A percentile compares a stretch with the other conserved stretches of the same genome.
These are phyloP conservation scores for Mungos mungo DNA, from an alignment of 2,113 vertebrate genomes.

Conservation along the genomic window DNA sequence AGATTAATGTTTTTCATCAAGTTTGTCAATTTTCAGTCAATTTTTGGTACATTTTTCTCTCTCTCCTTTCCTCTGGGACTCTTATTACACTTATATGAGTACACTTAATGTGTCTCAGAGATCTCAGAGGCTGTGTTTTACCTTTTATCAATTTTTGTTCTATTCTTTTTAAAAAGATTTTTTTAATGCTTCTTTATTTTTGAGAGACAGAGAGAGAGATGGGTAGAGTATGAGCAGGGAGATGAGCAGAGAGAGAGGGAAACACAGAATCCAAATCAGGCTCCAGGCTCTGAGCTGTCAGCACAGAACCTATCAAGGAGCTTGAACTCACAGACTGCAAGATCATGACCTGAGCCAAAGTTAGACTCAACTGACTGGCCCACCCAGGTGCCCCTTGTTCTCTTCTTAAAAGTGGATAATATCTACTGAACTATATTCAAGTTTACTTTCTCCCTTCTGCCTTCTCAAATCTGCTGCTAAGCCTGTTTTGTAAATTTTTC, in stretches of 20 bases:
- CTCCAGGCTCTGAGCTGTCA: too few species aligned
- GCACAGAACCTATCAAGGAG: too few species aligned
- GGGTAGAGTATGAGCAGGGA: too few species aligned
- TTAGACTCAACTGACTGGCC: too few species aligned
- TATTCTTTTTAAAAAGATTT: not conserved
- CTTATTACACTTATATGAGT: not conserved
- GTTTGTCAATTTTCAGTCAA: not conserved
- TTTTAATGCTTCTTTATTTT: too few species aligned
- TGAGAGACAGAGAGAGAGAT: too few species aligned
- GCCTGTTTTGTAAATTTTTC: not conserved
- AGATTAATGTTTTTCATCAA: not conserved
- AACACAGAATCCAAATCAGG: too few species aligned
- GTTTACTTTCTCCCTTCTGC: not conserved
- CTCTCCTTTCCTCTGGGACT: not conserved
- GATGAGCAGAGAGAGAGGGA: too few species aligned
- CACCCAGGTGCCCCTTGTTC: not conserved
- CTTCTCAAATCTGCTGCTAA: not conserved
- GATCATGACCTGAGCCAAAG: too few species aligned
- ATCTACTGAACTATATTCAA: not conserved
- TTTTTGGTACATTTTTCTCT: not conserved
- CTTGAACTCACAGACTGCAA: too few species aligned
- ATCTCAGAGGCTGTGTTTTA: not conserved
- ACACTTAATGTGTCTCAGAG: not conserved
- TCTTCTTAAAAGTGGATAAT: not conserved
- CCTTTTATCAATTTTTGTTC: not conserved